Percentiles rank a stretch among this genome's conserved stretches.
phyloP scores from a whole-genome alignment of 2,888 invertebrate species.

The Augiades crinisus region DNA sequence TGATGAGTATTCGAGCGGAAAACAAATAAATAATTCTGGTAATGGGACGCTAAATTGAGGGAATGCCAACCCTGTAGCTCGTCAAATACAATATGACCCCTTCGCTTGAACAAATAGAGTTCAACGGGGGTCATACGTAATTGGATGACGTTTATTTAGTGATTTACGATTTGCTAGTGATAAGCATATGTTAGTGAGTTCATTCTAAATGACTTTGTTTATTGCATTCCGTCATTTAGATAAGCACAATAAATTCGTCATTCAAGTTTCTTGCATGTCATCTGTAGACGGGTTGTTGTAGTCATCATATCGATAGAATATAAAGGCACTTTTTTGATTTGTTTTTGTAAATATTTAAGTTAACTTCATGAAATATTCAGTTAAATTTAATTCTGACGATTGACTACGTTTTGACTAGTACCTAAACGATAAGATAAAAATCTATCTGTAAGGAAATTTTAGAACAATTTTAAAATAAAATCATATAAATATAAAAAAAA shows the following conservation, averaged over 20 bases:
- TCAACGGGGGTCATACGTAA: slow-evolving; percentile 29
- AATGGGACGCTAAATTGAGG: slow-evolving; percentile 48
- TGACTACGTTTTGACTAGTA: too few relatives aligned
- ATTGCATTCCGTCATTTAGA: slow-evolving; percentile 14
- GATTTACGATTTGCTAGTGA: slow-evolving; percentile 22
- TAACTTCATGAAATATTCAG: too few relatives aligned
- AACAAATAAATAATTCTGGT: slow-evolving; percentile 54
- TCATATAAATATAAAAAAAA: too few relatives aligned
- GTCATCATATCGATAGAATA: not conserved
- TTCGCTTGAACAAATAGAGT: slow-evolving; percentile 19
- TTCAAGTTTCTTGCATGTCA: not conserved
- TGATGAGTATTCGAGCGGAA: slow-evolving; percentile 36
- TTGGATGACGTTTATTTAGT: slow-evolving; percentile 27
- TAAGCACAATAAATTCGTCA: slow-evolving; percentile 9
- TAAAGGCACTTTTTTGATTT: not conserved
- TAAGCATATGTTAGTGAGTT: slow-evolving; percentile 14
- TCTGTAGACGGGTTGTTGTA: not conserved
- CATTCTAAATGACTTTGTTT: slow-evolving; percentile 4
- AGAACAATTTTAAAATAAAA: too few relatives aligned
- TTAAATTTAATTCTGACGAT: too few relatives aligned
- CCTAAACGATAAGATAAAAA: too few relatives aligned
- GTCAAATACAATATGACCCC: slow-evolving; percentile 45
- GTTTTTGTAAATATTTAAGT: not conserved
- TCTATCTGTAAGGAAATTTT: too few relatives aligned
- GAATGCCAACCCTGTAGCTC: slow-evolving; percentile 39